These are phyloP conservation scores for Triops cancriformis DNA, from an alignment of 1,140 invertebrate species.

Conservation along the genomic window DNA sequence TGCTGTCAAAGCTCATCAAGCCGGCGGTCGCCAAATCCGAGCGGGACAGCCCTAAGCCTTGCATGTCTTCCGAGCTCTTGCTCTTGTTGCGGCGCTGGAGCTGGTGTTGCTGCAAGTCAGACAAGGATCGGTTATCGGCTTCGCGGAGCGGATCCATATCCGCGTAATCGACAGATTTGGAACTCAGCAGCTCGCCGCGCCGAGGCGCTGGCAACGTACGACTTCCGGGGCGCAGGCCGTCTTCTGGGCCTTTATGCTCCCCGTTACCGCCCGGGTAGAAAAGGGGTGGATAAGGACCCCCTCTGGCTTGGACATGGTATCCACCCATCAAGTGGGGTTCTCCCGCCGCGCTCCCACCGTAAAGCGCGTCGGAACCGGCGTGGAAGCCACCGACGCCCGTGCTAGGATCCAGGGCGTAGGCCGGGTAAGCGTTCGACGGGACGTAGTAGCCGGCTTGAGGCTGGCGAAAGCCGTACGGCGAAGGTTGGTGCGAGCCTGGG, in stretches of 20 bases:
- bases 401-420: neutral
- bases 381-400: neutral
- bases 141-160: conserved; percentile 53
- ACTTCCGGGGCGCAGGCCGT: conserved; percentile 1
- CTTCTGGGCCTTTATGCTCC: neutral
- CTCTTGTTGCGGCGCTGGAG: conserved; percentile 58
- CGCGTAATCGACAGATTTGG: conserved; percentile 65
- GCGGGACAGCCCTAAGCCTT: conserved; percentile 31
- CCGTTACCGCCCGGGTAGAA: neutral
- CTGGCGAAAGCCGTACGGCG: neutral
- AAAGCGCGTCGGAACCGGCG: neutral
- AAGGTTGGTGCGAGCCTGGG: neutral
- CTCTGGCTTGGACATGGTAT: neutral
- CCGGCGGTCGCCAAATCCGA: conserved; percentile 17
- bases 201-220: conserved; percentile 37
- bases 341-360: neutral
- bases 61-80: conserved; percentile 59
- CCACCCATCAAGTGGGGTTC: neutral
- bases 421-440: neutral
- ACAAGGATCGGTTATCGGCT: conserved; percentile 35
- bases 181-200: conserved; percentile 33
- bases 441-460: neutral
- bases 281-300: neutral
- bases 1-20: conserved; percentile 52
- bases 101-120: conserved; percentile 42